Base-by-base conservation (phyloP, 2,888 invertebrate species). In the Tortricodes alternella region DNA sequence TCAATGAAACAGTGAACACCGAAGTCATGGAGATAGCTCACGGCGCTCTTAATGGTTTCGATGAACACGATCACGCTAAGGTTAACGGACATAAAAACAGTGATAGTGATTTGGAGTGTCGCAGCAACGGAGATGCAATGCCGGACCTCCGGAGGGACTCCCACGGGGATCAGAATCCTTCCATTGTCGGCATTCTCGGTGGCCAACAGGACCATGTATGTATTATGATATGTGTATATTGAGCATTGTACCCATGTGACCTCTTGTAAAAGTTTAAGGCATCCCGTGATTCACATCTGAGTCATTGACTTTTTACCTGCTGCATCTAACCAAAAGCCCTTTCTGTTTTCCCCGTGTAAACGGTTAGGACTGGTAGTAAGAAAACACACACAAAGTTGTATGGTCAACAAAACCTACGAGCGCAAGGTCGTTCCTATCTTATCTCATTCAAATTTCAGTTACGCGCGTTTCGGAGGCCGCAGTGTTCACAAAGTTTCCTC, bases 191-290 rank as follows among this genome's bases (percentile, higher is more conserved):
- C 53, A 91, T 91, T 67, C 81, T 92, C 29, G 92, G 91, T 55
- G 90, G 86, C 62, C 91, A 90, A 67, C 90, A 91, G 51, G 86
- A 83, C 68, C 84, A 92, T 80, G 92, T 92, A 90, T 60, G 92
- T 88, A 80, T 64, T 46, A 11, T 51, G 16, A 55, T 39, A 29
- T n/a, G n/a, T n/a, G n/a, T n/a, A n/a, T 46, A 15, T 24, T 27
- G 34, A 15, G 19, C 24, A 11, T n/a, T 41, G 32, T 34, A 46
- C 37, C 46, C 13, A 38, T 34, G 37, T 39, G 41, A 59, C 49
- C 43, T 43, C 23, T 48, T 46, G 48, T 19, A 39, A 55, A 49
- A 35, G 16, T 43, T 27, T 50, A 13, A 21, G 7, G 23, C 21
- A 21, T 34, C 46, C 62, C 63, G 53, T 58, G 64, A 67, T 64